Percentiles rank a stretch among this genome's conserved stretches.
These are phyloP conservation scores for Tupiocoris notatus DNA, from an alignment of 2,888 invertebrate genomes.

Conservation along the genomic window DNA sequence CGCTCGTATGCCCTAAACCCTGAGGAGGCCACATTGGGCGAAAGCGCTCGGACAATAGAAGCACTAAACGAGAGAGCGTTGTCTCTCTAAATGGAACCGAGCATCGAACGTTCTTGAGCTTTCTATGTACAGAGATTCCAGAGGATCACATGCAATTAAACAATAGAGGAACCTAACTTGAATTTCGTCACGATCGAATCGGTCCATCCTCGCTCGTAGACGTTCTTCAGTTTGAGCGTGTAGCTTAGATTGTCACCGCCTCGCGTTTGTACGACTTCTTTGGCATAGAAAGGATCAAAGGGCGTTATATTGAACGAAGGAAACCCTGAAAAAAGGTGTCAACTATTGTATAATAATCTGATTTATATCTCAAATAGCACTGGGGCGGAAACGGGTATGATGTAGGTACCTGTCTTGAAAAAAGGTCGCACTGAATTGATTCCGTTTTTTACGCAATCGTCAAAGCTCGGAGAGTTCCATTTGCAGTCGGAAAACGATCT, in stretches of 20 bases:
- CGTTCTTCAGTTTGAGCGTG: conserved; percentile 51
- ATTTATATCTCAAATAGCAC: too few species aligned
- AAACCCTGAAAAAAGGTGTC: conserved; percentile 51
- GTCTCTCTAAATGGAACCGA: too few species aligned
- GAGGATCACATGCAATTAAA: too few species aligned
- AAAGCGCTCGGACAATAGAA: too few species aligned
- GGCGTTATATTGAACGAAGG: conserved; percentile 52
- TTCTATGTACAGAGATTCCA: too few species aligned
- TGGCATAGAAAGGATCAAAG: conserved; percentile 52
- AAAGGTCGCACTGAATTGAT: conserved; percentile 50
- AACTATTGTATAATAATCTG: too few species aligned
- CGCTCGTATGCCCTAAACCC: too few species aligned
- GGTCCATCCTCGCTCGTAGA: conserved; percentile 52
- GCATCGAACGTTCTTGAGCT: too few species aligned
- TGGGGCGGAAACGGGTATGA: too few species aligned
- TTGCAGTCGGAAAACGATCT: conserved; percentile 49
- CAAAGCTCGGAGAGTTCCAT: conserved; percentile 50
- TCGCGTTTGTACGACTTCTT: conserved; percentile 51
- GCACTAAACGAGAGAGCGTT: too few species aligned
- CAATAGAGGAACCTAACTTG: too few species aligned
- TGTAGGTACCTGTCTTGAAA: conserved; percentile 42
- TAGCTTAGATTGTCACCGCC: conserved; percentile 50
- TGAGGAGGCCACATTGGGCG: too few species aligned
- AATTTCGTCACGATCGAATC: conserved; percentile 51
- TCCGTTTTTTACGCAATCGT: conserved; percentile 51